Base-by-base conservation (phyloP, 2,888 invertebrate genomes). In the Diachrysia chrysitis region DNA sequence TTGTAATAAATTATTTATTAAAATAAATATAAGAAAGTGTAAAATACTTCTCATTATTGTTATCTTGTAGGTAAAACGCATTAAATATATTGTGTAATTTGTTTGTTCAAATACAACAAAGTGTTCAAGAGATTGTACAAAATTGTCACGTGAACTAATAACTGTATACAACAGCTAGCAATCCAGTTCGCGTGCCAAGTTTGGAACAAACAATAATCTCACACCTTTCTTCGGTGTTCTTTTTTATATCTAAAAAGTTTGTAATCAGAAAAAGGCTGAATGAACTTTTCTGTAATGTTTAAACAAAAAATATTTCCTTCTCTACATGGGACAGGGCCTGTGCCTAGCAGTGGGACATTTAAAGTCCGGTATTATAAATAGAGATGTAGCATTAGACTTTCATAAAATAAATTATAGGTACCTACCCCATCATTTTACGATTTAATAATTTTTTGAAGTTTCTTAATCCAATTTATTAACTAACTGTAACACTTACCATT, bases 131-230 rank as follows among this genome's bases (percentile, higher is more conserved):
- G 2, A 21, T 10, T 21, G 19, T 21, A 14, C 12, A 51, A 42
- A 42, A 21, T 21, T 51, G 19, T 51, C 48, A 51, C 48, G 48
- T 21, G 21, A 10, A 51, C 48, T 51, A 51, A 51, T 51, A 51
- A 19, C 48, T 21, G 17, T 42, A 51, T 21, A 51, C 48, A 17
- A 17, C 46, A 2, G 19, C 48, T 42, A 51, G 12, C 48, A 51
- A 51, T 51, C 19, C 48, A 12, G 17, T 12, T 4, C 48, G 21
- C 12, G 48, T 51, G 48, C 48, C 48, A 51, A 51, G 48, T 51
- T 51, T 19, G 48, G 19, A 10, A 51, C 19, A 51, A 19, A 51
- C 48, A 51, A 51, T 51, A 51, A 21, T 19, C 12, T 21, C 48
- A 19, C 48, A 51, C 48, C 48, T 51, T 21, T 9, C 19, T 19